phyloP scores from a whole-genome alignment of 2,888 invertebrate genomes.

The Blomia tropicalis region DNA sequence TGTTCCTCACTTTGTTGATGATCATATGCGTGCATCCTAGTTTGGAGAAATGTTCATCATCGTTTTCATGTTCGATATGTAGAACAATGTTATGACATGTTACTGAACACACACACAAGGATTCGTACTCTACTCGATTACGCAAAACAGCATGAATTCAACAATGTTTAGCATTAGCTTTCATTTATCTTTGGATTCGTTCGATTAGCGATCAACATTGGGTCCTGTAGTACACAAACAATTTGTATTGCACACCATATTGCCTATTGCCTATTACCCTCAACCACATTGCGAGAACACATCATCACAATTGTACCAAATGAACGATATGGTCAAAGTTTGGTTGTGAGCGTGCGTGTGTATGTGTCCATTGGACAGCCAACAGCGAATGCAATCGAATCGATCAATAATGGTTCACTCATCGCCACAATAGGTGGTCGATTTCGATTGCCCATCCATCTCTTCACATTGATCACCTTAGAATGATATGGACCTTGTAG shows the following conservation, averaged over 20 bases:
- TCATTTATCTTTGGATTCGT: conserved; percentile 3
- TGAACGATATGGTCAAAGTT: no score
- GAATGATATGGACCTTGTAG: no score
- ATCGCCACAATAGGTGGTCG: conserved; percentile 12
- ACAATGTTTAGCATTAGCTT: background rate
- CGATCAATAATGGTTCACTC: conserved; percentile 15
- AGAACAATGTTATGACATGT: background rate
- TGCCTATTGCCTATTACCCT: no score
- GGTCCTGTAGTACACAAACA: no score
- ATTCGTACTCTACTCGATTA: conserved; percentile 9
- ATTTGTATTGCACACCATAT: background rate
- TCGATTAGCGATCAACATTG: no score
- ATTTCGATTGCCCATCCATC: background rate
- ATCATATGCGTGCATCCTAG: background rate
- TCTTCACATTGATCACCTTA: background rate
- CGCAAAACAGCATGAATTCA: conserved; percentile 10
- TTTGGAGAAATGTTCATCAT: background rate
- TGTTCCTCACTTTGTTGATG: background rate
- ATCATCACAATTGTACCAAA: no score
- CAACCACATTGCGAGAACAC: no score
- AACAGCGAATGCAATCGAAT: background rate
- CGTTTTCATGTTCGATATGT: no score
- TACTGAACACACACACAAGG: background rate
- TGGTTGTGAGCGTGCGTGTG: no score
- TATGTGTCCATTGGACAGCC: background rate